These are phyloP conservation scores for Drosophila greeni DNA, from an alignment of 2,888 invertebrate genomes.

Conservation along the genomic window DNA sequence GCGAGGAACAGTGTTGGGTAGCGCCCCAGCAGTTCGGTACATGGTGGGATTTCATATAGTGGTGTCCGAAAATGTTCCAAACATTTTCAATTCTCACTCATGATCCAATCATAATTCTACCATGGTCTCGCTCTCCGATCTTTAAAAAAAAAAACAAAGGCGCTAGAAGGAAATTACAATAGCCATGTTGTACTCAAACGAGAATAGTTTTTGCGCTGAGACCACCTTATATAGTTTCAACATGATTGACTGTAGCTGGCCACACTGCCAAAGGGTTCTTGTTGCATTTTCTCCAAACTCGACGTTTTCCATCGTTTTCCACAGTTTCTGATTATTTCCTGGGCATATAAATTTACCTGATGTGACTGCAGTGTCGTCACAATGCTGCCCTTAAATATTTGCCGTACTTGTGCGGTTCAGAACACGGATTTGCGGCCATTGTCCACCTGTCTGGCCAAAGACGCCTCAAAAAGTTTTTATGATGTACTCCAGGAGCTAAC, in stretches of 20 bases:
- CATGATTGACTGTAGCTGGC: no score
- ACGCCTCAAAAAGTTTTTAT: constrained; percentile 46
- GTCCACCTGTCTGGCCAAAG: constrained; percentile 36
- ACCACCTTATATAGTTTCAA: no score
- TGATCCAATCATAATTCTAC: no score
- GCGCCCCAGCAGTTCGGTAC: background rate
- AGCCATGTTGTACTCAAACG: no score
- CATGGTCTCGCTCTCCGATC: no score
- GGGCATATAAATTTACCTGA: background rate
- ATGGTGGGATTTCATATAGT: background rate
- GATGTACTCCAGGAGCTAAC: constrained; percentile 61
- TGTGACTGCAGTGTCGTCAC: background rate
- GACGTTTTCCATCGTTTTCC: background rate
- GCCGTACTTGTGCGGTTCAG: constrained; percentile 57
- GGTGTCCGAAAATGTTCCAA: background rate
- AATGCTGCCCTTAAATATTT: constrained; percentile 51
- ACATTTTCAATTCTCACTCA: no score
- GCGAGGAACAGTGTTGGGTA: background rate
- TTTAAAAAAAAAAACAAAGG: no score
- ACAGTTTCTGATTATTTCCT: background rate
- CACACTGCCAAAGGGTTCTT: constrained; percentile 9
- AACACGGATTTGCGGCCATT: constrained; percentile 38
- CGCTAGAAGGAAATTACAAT: no score
- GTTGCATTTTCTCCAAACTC: constrained; percentile 8
- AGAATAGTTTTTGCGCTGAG: no score